These are phyloP conservation scores for Nebria brevicollis DNA, from an alignment of 2,888 invertebrate species.

Conservation along the genomic window DNA sequence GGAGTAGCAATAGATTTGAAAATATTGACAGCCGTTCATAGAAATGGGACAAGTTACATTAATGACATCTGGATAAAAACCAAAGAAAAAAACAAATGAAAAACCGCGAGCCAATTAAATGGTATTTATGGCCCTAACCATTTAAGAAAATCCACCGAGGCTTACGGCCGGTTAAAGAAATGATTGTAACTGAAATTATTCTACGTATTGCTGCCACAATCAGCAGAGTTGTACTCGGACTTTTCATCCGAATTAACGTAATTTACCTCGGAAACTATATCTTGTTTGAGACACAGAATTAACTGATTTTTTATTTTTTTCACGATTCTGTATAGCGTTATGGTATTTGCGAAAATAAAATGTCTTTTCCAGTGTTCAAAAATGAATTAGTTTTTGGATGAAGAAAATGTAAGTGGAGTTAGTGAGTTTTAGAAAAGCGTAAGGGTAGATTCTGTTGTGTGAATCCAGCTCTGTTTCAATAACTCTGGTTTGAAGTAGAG, in stretches of 20 bases:
- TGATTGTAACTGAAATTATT: slow-evolving; percentile 13
- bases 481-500: background rate
- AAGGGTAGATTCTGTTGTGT: background rate
- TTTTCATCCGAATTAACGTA: background rate
- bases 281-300: no score
- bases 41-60: background rate
- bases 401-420: no score
- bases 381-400: no score
- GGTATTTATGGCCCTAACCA: slow-evolving; percentile 22
- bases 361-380: no score
- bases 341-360: no score
- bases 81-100: slow-evolving; percentile 3
- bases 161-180: slow-evolving; percentile 10
- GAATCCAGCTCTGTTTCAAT: background rate
- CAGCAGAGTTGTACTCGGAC: background rate
- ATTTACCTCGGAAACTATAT: background rate
- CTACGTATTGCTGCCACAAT: slow-evolving; percentile 9
- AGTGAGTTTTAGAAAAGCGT: background rate
- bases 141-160: slow-evolving; percentile 18
- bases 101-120: slow-evolving; percentile 19
- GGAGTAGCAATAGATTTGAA: background rate
- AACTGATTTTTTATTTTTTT: no score
- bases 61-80: slow-evolving; percentile 11
- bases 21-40: slow-evolving; percentile 13
- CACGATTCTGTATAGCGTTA: no score